Conservation (phyloP, 2,797 vertebrate genomes). For the Poeciliopsis turneri region DNA sequence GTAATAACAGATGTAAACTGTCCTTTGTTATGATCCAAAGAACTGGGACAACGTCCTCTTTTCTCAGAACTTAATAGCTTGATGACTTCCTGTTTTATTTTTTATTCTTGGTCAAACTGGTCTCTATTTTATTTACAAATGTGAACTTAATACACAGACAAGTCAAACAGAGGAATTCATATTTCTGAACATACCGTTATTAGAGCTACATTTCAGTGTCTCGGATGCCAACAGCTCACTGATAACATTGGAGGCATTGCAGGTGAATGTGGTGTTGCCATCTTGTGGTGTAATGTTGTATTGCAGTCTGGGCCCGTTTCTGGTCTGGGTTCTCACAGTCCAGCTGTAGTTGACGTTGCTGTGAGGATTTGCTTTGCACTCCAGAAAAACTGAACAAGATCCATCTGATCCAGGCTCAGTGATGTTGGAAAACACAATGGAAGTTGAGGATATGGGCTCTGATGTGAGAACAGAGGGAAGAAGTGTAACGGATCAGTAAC, state of each 20-base stretch:
- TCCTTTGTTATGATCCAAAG: neutral
- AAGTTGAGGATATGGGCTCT: conserved; percentile 16
- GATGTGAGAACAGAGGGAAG: neutral
- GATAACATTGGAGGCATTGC: conserved; percentile 13
- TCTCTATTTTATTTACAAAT: neutral
- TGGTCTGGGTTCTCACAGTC: conserved; percentile 22
- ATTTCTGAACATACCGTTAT: neutral
- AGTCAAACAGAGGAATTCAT: neutral
- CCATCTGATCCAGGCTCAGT: fast-evolving
- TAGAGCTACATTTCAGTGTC: conserved; percentile 20
- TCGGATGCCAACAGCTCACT: fast-evolving
- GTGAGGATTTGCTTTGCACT: conserved; percentile 17
- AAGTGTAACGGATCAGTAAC: neutral
- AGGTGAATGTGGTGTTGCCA: conserved; percentile 28
- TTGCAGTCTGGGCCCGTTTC: neutral
- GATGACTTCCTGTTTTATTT: neutral
- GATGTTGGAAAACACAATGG: neutral
- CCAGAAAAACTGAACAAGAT: conserved; percentile 42
- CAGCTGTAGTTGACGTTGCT: conserved; percentile 25
- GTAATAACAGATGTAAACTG: neutral
- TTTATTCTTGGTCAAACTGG: neutral
- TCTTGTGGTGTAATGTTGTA: neutral
- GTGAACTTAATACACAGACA: neutral
- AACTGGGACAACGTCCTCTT: neutral
- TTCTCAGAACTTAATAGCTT: neutral